These are phyloP conservation scores for Pachyuromys duprasi DNA, from an alignment of 2,797 vertebrate genomes.

Conservation along the genomic window DNA sequence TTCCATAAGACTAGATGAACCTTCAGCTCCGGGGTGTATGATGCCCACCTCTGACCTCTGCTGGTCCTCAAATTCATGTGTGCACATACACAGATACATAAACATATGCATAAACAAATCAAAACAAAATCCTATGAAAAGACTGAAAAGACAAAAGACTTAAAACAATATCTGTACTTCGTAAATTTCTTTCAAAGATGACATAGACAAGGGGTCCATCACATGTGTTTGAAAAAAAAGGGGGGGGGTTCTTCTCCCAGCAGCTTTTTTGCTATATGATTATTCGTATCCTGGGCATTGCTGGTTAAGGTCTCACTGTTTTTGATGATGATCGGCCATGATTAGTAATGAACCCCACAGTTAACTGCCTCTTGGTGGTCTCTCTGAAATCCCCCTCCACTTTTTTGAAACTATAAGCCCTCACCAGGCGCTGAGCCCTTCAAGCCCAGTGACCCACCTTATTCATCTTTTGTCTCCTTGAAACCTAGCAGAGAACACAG, in stretches of 20 bases:
- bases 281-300: not conserved
- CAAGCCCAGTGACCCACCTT: not conserved
- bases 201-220: not conserved
- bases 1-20: not conserved
- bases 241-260: not conserved
- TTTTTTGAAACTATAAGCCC: not conserved
- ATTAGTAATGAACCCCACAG: not conserved
- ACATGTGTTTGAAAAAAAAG: not conserved
- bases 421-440: not conserved
- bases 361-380: not conserved
- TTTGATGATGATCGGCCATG: not conserved
- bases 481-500: not conserved
- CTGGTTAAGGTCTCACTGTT: not conserved
- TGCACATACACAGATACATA: not conserved
- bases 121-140: not conserved
- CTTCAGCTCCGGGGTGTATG: not conserved
- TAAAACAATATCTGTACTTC: not conserved
- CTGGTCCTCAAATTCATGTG: not conserved
- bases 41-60: not conserved
- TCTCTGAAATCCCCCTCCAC: not conserved
- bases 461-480: not conserved
- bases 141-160: not conserved
- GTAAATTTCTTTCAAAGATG: not conserved
- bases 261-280: slow-evolving; percentile 7
- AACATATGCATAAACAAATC: not conserved